Base-by-base conservation (phyloP, 2,888 invertebrate genomes). In the Geotrupes spiniger region DNA sequence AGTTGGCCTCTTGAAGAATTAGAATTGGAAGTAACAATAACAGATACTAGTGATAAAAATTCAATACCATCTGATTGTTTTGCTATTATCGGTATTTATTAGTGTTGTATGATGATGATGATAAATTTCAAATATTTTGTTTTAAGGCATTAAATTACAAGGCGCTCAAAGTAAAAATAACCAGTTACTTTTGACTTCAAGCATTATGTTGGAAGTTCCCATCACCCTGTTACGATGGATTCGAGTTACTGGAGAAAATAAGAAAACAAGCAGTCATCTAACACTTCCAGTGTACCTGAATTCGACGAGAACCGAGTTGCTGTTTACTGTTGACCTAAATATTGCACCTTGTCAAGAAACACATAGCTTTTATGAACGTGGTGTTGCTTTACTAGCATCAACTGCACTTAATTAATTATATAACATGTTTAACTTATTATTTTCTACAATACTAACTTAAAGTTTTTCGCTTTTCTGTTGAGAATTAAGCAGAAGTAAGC, bases 1-100 rank as follows among this genome's bases (percentile, higher is more conserved):
- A 92, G 90, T 60, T 92, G 92, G 92, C 96, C 98, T 0, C 79
- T 99, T 36, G 99, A 99, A 74, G 98, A 99, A 74, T 79, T 99
- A 9, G 84, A 90, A 59, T 76, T 96, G 53, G 88, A 91, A 73
- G 92, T 92, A 46, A 80, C 79, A 27, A 81, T 87, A 46, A 78
- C 79, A 1, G 81, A 83, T 60, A 73, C 76, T 25, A 72, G 70
- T 50, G 79, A 79, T 59, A 65, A 54, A 53, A 57, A 57, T 42
- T 60, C 64, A 12, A 54, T 64, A 45, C 57, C 73, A n/a, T 62
- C 61, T 45, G 72, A 73, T 56, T 73, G 77, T 57, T 78, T 78
- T 63, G 76, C 74, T 39, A 74, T 77, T 41, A 69, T 72, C 46
- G 77, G 76, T 76, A 29, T 36, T 26, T 63, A 53, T 21, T 33